phyloP scores from a whole-genome alignment of 2,113 vertebrate genomes.

The Ictidomys tridecemlineatus region DNA sequence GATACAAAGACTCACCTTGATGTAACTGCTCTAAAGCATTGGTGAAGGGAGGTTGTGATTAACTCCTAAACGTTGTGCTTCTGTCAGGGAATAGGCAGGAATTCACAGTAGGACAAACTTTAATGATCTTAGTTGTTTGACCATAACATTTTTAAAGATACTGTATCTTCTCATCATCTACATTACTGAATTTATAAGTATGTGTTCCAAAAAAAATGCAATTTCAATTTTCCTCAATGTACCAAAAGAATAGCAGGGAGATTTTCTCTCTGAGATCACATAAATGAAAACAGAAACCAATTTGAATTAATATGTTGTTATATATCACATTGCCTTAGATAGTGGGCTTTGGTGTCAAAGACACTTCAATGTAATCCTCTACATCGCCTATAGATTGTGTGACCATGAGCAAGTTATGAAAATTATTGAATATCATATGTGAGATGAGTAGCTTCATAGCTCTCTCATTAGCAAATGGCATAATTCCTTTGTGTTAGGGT shows the following conservation, averaged over 20 bases:
- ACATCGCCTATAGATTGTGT: neutral
- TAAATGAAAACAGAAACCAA: neutral
- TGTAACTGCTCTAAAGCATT: neutral
- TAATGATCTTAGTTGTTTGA: slow-evolving; percentile 48
- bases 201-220: neutral
- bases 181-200: neutral
- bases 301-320: neutral
- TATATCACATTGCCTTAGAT: neutral
- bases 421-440: neutral
- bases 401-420: neutral
- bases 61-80: neutral
- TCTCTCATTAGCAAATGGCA: neutral
- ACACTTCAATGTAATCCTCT: neutral
- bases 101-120: slow-evolving; percentile 43
- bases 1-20: neutral
- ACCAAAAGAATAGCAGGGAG: neutral
- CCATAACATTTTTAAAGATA: neutral
- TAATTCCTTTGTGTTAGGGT: neutral
- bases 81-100: neutral
- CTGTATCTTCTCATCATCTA: neutral
- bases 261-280: neutral
- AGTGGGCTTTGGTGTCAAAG: neutral
- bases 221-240: neutral
- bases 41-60: neutral
- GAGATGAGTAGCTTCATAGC: neutral